Conservation (phyloP, 2,888 invertebrate species). For the Leptarthrus brevirostris region DNA sequence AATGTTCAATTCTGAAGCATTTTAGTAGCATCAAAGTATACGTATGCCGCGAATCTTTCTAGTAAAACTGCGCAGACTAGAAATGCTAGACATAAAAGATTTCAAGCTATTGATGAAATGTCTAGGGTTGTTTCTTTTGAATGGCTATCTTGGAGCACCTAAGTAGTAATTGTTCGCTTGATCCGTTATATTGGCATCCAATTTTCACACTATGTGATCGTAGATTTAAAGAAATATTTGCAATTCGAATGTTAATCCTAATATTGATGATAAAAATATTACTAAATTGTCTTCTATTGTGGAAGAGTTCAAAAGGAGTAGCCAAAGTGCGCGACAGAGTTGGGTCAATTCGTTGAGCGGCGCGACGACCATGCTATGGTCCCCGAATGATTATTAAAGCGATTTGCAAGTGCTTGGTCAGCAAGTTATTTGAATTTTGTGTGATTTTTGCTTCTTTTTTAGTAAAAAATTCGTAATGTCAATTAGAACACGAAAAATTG, state of each 20-base stretch:
- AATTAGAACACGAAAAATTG: no score
- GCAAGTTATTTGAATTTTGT: no score
- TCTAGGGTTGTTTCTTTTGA: neutral
- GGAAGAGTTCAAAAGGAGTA: neutral
- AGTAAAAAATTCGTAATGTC: no score
- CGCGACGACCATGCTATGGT: no score
- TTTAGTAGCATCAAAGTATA: neutral
- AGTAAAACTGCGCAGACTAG: neutral
- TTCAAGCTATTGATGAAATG: neutral
- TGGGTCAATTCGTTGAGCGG: no score
- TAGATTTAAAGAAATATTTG: slow-evolving; percentile 17
- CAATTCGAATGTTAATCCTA: slow-evolving; percentile 9
- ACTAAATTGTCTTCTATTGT: neutral
- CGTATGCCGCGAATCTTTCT: neutral
- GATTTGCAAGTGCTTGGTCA: no score
- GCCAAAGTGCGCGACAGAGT: slow-evolving; percentile 6
- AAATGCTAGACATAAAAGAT: neutral
- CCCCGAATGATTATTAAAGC: no score
- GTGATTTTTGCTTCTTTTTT: no score
- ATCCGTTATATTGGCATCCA: slow-evolving; percentile 5
- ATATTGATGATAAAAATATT: neutral
- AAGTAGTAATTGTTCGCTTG: no score
- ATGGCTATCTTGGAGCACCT: no score
- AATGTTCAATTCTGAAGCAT: neutral
- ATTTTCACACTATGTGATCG: neutral